Evolutionary conservation across 1,140 invertebrate genomes (phyloP), one percentile per base, ranked within the genome.

Genomic region (Cydia strobilella): DNA sequence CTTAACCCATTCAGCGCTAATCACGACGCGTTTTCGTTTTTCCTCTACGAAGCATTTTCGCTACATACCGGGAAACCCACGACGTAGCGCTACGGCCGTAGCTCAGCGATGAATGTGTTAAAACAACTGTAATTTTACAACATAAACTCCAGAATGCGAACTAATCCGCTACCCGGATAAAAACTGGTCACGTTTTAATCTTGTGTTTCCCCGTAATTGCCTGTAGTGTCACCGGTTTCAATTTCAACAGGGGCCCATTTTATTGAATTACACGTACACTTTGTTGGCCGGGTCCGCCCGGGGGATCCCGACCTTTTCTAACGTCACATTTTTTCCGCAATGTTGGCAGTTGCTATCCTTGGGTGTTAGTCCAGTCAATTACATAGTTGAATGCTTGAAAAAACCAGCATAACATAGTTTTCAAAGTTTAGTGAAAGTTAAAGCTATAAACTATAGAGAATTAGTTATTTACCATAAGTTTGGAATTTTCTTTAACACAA

Each of bases 251-350:
- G 23, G 15, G 2, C 65, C 5, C 15, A 35, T 69, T 69, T 39
- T 15, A 31, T 69, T 39, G 7, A 39, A 39, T 69, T 69, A 69
- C 31, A 39, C 63, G 63, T 66, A 66, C 23, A 31, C 35, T 18
- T 13, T 63, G 59, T 63, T 7, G 13, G 42, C 0, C 42, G 42
- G 42, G 42, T 15, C 12, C 42, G 42, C 13, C 42, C 42, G 42
- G 42, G 42, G 13, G 42, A 25, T 63, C 62, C 23, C 62, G 51
- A 54, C 51, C 51, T 20, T 48, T 54, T 54, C 25, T 25, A 13
- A 20, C 23, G 62, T 63, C 62, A 63, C 51, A 54, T 63, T 63
- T 66, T 66, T 66, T 31, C 63, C 15, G 63, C 63, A 66, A 31
- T 66, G 63, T 31, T 66, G 63, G n/a, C 20, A 23, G 20, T 6